Evolutionary conservation across 1,140 invertebrate genomes (phyloP).

Genomic region (Ectropis grisescens): DNA sequence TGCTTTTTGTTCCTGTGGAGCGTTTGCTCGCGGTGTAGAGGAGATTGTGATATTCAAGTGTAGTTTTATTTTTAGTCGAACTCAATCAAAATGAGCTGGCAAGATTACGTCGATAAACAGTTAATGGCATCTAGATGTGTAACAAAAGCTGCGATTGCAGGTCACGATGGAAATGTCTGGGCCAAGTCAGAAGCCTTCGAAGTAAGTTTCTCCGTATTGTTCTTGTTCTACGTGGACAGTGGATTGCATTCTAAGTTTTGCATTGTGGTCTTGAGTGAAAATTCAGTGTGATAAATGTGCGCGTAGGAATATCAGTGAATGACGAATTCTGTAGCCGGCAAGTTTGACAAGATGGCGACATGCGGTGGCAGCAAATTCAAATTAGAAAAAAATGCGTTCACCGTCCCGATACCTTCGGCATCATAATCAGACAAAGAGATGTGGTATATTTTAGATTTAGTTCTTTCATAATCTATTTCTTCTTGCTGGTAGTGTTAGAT

Average conservation of each 20-base stretch:
- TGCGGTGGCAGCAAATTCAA: slow-evolving; percentile 48
- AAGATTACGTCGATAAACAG: slow-evolving; percentile 98
- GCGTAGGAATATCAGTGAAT: slow-evolving; percentile 21
- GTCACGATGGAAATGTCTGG: slow-evolving; percentile 95
- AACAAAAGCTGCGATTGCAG: slow-evolving; percentile 93
- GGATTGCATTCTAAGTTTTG: slow-evolving; percentile 16
- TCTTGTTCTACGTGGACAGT: slow-evolving; percentile 10
- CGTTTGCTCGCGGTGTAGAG: slow-evolving; percentile 63
- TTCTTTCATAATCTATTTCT: too few species aligned
- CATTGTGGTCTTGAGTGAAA: neutral
- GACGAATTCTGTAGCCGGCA: slow-evolving; percentile 49
- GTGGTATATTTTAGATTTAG: too few species aligned
- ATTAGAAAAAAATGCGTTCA: slow-evolving; percentile 24
- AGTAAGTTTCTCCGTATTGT: slow-evolving; percentile 75
- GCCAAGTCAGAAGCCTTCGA: slow-evolving; percentile 93
- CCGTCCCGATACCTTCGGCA: too few species aligned
- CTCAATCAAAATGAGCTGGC: slow-evolving; percentile 89
- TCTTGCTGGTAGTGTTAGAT: neutral
- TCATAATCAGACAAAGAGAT: too few species aligned
- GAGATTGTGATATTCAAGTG: slow-evolving; percentile 60
- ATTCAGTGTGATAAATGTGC: slow-evolving; percentile 12
- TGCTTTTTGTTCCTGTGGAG: slow-evolving; percentile 69
- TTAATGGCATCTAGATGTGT: slow-evolving; percentile 93
- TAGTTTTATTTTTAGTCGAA: slow-evolving; percentile 67
- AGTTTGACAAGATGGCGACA: slow-evolving; percentile 71